Evolutionary conservation across 1,140 invertebrate genomes (phyloP).

Genomic region (Drosophila pseudoananassae): DNA sequence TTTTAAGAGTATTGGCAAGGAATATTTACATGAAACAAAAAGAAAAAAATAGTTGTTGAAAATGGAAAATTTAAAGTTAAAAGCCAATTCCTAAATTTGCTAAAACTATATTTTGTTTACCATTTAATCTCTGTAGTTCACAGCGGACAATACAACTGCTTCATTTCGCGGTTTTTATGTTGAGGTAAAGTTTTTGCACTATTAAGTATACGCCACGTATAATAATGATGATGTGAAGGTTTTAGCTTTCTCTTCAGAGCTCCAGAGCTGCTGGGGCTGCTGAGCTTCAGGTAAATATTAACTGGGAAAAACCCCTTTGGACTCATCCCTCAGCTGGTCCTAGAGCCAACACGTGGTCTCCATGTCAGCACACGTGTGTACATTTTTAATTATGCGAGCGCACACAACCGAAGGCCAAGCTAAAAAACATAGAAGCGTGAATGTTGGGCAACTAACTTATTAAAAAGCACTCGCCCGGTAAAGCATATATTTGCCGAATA

Average conservation of each 20-base stretch:
- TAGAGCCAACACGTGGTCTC: slow-evolving; percentile 17
- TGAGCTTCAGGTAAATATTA: slow-evolving; percentile 23
- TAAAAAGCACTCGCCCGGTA: slow-evolving; percentile 60
- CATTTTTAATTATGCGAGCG: slow-evolving; percentile 76
- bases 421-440: slow-evolving; percentile 49
- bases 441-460: slow-evolving; percentile 69
- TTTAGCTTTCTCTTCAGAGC: slow-evolving; percentile 8
- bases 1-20: too few relatives aligned
- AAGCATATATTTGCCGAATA: slow-evolving; percentile 63
- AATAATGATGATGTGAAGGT: slow-evolving; percentile 20
- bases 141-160: background rate
- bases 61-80: too few relatives aligned
- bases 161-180: background rate
- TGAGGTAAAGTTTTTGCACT: background rate
- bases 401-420: slow-evolving; percentile 26
- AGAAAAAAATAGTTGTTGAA: too few relatives aligned
- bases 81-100: too few relatives aligned
- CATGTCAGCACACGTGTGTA: slow-evolving; percentile 59
- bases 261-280: slow-evolving; percentile 1
- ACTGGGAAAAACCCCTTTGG: background rate
- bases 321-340: background rate
- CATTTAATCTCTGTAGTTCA: background rate
- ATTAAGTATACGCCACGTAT: slow-evolving; percentile 29
- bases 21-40: too few relatives aligned
- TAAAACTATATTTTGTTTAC: too few relatives aligned